A percentile compares a stretch with the other conserved stretches of the same genome.
These are phyloP conservation scores for Drosophila fuyamai DNA, from an alignment of 1,140 invertebrate species.

Conservation along the genomic window DNA sequence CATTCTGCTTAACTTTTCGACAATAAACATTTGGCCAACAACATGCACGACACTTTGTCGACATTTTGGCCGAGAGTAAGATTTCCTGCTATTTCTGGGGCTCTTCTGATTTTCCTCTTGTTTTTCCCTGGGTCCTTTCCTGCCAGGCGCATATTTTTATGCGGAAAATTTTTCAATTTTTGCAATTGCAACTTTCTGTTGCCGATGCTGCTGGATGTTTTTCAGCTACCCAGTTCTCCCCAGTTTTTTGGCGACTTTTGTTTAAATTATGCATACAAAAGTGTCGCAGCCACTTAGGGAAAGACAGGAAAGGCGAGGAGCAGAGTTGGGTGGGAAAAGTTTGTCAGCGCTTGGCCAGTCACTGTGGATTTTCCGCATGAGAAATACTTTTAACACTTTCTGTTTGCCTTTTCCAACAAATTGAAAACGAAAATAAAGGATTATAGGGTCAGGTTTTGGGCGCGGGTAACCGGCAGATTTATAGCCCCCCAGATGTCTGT, in stretches of 20 bases:
- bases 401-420: constrained; percentile 56
- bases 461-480: constrained; percentile 16
- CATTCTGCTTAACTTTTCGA: constrained; percentile 51
- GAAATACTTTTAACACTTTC: constrained; percentile 68
- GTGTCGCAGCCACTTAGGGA: constrained; percentile 67
- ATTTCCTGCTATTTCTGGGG: constrained; percentile 35
- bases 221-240: constrained; percentile 15
- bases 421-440: constrained; percentile 66
- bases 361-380: constrained; percentile 60
- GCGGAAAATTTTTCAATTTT: constrained; percentile 72
- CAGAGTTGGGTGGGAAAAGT: constrained; percentile 38
- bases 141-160: constrained; percentile 54
- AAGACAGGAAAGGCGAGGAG: background rate
- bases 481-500: constrained; percentile 23
- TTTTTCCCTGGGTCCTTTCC: constrained; percentile 47
- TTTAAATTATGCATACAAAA: constrained; percentile 70
- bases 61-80: constrained; percentile 39
- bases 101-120: constrained; percentile 29
- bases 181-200: constrained; percentile 51
- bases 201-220: constrained; percentile 30
- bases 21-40: constrained; percentile 70
- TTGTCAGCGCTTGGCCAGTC: constrained; percentile 54
- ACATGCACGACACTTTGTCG: constrained; percentile 58
- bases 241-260: constrained; percentile 44
- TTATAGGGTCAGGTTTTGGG: constrained; percentile 35